These are phyloP conservation scores for Poeciliopsis infans DNA, from an alignment of 2,797 vertebrate species.

Conservation along the genomic window DNA sequence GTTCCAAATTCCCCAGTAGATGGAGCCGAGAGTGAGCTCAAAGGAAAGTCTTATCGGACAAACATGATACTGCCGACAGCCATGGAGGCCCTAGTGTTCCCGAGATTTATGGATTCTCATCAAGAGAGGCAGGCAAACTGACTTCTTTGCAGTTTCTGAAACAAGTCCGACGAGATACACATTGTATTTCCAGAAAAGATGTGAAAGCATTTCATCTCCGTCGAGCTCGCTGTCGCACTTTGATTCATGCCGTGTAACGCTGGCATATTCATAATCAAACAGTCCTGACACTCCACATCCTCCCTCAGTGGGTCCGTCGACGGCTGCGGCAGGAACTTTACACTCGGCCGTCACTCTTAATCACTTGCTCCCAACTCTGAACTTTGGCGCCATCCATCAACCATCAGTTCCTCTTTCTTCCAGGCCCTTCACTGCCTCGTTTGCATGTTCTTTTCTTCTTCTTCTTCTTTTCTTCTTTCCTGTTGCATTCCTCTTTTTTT, in stretches of 20 bases:
- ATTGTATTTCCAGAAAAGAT: constrained; percentile 68
- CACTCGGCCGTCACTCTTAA: constrained; percentile 85
- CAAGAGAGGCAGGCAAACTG: constrained; percentile 69
- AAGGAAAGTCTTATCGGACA: constrained; percentile 55
- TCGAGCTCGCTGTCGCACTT: constrained; percentile 48
- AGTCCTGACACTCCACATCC: constrained; percentile 79
- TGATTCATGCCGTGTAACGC: constrained; percentile 71
- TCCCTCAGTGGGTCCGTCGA: constrained; percentile 77
- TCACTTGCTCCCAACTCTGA: constrained; percentile 78
- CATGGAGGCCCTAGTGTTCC: constrained; percentile 69
- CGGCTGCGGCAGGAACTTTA: constrained; percentile 83
- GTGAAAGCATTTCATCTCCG: constrained; percentile 69
- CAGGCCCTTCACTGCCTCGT: constrained; percentile 26
- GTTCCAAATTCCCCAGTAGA: constrained; percentile 43
- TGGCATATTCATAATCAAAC: constrained; percentile 80
- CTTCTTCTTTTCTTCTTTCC: not conserved
- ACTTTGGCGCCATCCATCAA: constrained; percentile 78
- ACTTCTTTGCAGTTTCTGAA: constrained; percentile 58
- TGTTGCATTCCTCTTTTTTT: not conserved
- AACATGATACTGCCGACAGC: constrained; percentile 56
- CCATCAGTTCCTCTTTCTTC: constrained; percentile 58
- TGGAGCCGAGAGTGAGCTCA: constrained; percentile 40
- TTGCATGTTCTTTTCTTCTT: constrained; percentile 25
- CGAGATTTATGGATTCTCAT: constrained; percentile 68
- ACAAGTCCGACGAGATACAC: constrained; percentile 67